Percentiles rank a stretch among this genome's conserved stretches.
Conservation (phyloP, 2,888 invertebrate genomes). For the Drosophila mimetica region DNA sequence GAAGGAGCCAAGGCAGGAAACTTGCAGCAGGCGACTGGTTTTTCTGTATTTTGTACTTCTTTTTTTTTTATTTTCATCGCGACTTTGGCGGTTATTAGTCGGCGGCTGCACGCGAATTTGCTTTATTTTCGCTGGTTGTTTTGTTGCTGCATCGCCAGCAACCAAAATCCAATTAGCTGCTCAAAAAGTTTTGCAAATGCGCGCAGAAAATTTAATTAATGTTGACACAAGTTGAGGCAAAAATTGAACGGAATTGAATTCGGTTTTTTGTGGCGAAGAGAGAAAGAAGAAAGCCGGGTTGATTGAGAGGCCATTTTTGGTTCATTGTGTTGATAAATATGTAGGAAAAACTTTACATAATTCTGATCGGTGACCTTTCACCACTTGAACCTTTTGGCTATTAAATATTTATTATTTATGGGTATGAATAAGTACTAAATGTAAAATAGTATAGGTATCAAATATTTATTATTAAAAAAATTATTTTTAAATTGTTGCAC, state of each 20-base stretch:
- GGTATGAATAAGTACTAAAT: too few species aligned
- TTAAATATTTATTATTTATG: too few species aligned
- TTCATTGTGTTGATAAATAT: slow-evolving; percentile 6
- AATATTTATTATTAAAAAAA: too few species aligned
- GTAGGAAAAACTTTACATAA: slow-evolving; percentile 4
- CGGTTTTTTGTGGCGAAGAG: slow-evolving; percentile 7
- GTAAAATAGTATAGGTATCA: too few species aligned
- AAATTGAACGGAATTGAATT: slow-evolving; percentile 58
- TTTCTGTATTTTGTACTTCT: slow-evolving; percentile 20
- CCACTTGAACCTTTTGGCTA: background rate
- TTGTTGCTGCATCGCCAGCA: slow-evolving; percentile 51
- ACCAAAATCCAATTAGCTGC: slow-evolving; percentile 80
- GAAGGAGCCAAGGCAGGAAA: slow-evolving; percentile 40
- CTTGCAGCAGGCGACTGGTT: slow-evolving; percentile 57
- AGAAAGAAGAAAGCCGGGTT: background rate
- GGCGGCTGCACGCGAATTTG: slow-evolving; percentile 73
- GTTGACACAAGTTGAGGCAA: slow-evolving; percentile 68
- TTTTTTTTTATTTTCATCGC: slow-evolving; percentile 8
- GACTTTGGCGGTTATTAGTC: slow-evolving; percentile 67
- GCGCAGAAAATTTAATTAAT: slow-evolving; percentile 76
- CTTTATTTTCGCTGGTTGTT: slow-evolving; percentile 46
- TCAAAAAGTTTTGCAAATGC: slow-evolving; percentile 73
- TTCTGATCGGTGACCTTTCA: slow-evolving; percentile 3
- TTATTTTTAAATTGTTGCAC: too few species aligned
- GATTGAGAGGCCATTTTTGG: slow-evolving; percentile 9